Conservation (phyloP, 2,888 invertebrate genomes). For the Ophion slaviceki region DNA sequence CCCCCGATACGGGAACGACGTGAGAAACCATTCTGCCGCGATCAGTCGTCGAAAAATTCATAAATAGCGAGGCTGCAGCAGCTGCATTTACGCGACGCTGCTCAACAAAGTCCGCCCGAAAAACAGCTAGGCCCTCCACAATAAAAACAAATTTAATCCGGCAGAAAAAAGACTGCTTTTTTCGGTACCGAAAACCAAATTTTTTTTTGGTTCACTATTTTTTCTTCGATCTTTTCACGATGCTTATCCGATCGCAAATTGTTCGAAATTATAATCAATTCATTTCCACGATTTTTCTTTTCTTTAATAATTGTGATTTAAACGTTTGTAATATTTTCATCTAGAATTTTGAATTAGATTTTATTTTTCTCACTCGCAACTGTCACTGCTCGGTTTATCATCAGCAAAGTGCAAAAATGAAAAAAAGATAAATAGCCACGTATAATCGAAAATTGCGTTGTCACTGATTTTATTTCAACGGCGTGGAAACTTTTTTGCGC, state of each 20-base stretch:
- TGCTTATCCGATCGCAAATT: too few relatives aligned
- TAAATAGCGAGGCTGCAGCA: conserved; percentile 74
- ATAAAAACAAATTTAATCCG: conserved; percentile 50
- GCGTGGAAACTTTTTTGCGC: not conserved
- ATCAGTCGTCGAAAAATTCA: conserved; percentile 76
- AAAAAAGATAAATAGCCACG: too few relatives aligned
- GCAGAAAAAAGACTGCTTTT: conserved; percentile 5
- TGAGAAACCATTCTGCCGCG: conserved; percentile 78
- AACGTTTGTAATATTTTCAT: not conserved
- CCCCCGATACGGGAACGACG: conserved; percentile 77
- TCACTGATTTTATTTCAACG: too few relatives aligned
- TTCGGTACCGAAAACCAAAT: not conserved
- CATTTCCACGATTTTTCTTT: too few relatives aligned
- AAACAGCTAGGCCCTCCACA: conserved; percentile 73
- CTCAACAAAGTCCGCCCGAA: conserved; percentile 72
- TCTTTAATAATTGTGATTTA: not conserved
- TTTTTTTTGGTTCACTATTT: not conserved
- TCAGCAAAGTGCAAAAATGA: too few relatives aligned
- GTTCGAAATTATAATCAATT: too few relatives aligned
- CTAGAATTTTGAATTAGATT: not conserved
- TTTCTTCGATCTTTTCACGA: too few relatives aligned
- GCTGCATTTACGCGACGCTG: conserved; percentile 75
- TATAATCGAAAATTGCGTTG: too few relatives aligned
- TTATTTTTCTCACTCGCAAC: not conserved
- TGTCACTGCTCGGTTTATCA: not conserved